Conservation (phyloP, 2,113 vertebrate genomes). For the Panurus biarmicus region DNA sequence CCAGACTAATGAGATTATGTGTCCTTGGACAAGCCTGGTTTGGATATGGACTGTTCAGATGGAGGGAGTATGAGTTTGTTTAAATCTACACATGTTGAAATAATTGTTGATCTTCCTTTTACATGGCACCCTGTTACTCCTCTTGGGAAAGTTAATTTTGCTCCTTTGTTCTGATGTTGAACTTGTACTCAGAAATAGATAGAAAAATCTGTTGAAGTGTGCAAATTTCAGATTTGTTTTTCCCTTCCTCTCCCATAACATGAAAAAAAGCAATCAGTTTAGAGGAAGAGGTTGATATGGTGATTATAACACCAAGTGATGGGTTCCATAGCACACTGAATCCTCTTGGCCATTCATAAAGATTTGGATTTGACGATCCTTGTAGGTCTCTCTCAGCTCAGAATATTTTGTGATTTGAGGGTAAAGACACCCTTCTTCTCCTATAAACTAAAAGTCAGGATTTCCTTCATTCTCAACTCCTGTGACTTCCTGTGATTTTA, state of each 20-base stretch:
- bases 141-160: not conserved
- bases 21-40: not conserved
- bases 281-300: not conserved
- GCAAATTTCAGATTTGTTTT: not conserved
- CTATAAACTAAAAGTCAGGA: not conserved
- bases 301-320: not conserved
- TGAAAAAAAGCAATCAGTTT: not conserved
- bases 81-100: not conserved
- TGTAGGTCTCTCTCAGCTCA: not conserved
- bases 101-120: not conserved
- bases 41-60: not conserved
- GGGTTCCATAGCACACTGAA: not conserved
- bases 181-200: not conserved
- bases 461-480: not conserved
- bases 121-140: not conserved
- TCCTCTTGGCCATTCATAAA: not conserved
- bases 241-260: rapidly evolving
- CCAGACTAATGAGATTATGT: no score
- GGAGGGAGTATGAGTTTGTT: rapidly evolving
- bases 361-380: not conserved
- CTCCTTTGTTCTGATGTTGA: not conserved
- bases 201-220: not conserved
- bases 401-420: not conserved
- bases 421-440: not conserved
- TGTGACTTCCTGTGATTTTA: not conserved